Conservation (phyloP, 2,888 invertebrate species). For the Linnaemya vulpina region DNA sequence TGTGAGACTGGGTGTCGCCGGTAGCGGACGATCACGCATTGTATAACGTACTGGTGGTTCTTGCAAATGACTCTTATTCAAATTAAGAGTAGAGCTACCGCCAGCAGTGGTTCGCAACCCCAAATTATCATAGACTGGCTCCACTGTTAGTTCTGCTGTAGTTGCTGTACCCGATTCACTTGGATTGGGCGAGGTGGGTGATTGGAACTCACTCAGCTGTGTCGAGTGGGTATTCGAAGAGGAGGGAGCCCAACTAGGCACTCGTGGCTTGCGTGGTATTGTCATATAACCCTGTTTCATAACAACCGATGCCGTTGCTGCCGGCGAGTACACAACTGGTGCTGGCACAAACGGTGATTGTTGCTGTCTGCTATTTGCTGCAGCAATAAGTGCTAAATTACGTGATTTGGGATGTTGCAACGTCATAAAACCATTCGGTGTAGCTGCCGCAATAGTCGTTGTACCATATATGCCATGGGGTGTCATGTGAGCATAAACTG, state of each 20-base stretch:
- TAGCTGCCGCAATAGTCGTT: slow-evolving; percentile 82
- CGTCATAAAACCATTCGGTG: slow-evolving; percentile 88
- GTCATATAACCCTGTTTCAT: slow-evolving; percentile 92
- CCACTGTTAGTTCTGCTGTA: slow-evolving; percentile 86
- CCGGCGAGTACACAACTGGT: slow-evolving; percentile 86
- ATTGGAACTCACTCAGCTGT: slow-evolving; percentile 73
- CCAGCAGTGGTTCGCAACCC: slow-evolving; percentile 93
- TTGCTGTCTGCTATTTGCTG: slow-evolving; percentile 83
- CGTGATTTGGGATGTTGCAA: slow-evolving; percentile 88
- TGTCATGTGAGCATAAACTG: slow-evolving; percentile 84
- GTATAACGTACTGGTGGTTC: slow-evolving; percentile 83
- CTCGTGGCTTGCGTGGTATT: slow-evolving; percentile 91
- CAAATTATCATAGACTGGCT: slow-evolving; percentile 93
- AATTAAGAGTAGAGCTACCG: slow-evolving; percentile 91
- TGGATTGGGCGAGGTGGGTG: slow-evolving; percentile 81
- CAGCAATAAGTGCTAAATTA: slow-evolving; percentile 81
- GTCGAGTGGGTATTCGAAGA: slow-evolving; percentile 83
- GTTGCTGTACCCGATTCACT: slow-evolving; percentile 82
- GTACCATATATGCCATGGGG: slow-evolving; percentile 85
- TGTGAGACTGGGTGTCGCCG: slow-evolving; percentile 85
- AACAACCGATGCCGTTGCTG: slow-evolving; percentile 77
- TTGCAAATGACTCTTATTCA: slow-evolving; percentile 86
- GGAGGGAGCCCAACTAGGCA: slow-evolving; percentile 91
- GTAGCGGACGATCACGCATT: slow-evolving; percentile 87
- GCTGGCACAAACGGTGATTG: slow-evolving; percentile 90